Conservation (phyloP, 1,140 invertebrate genomes). For the Drosophila quadrilineata region DNA sequence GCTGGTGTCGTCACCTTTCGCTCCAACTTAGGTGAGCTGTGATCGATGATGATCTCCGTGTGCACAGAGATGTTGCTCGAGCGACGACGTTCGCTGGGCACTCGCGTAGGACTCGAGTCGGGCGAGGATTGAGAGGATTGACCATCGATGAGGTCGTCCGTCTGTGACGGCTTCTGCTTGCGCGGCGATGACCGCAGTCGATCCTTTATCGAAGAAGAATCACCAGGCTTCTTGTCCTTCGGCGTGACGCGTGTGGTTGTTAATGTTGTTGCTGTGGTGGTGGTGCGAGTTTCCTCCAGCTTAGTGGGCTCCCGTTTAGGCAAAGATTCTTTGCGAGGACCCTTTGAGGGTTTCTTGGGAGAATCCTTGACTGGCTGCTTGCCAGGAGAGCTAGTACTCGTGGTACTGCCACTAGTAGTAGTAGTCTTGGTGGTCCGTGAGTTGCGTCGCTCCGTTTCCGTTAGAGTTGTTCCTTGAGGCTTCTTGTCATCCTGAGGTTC, state of each 20-base stretch:
- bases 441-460: constrained; percentile 49
- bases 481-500: constrained; percentile 34
- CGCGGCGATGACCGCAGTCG: constrained; percentile 67
- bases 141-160: constrained; percentile 58
- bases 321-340: constrained; percentile 53
- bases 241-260: constrained; percentile 23
- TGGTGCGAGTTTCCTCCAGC: constrained; percentile 49
- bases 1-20: constrained; percentile 51
- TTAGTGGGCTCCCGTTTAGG: constrained; percentile 38
- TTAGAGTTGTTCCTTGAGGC: constrained; percentile 9
- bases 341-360: constrained; percentile 30
- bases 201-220: constrained; percentile 56
- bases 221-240: constrained; percentile 34
- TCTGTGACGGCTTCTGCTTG: constrained; percentile 47
- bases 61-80: constrained; percentile 77
- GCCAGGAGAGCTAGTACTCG: too few relatives aligned
- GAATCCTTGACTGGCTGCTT: constrained; percentile 4
- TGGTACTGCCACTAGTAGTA: neutral
- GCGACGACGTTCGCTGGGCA: constrained; percentile 64
- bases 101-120: constrained; percentile 59
- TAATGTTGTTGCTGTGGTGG: constrained; percentile 35
- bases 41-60: constrained; percentile 77
- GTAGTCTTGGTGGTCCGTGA: constrained; percentile 44
- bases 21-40: constrained; percentile 57
- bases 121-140: constrained; percentile 64